A percentile compares a stretch with the other conserved stretches of the same genome.
phyloP scores from a whole-genome alignment of 2,888 invertebrate genomes.

The Eupsilia transversa region DNA sequence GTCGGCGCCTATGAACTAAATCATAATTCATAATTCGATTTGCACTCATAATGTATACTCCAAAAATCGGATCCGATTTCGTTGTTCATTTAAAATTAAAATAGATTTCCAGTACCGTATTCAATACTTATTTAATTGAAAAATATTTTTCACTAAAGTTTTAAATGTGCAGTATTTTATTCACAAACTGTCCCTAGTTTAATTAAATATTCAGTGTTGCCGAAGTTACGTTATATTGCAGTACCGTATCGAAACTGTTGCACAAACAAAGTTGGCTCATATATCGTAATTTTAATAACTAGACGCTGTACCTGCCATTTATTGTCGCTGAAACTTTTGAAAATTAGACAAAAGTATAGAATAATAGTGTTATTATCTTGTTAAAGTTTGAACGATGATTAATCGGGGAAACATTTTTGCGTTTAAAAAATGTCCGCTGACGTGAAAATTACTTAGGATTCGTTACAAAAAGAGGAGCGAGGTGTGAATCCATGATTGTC shows the following conservation, averaged over 20 bases:
- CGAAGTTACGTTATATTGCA: slow-evolving; percentile 43
- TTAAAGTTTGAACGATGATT: not conserved
- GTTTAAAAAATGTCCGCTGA: not conserved
- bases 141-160: slow-evolving; percentile 34
- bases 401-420: not conserved
- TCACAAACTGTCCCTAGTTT: slow-evolving; percentile 49
- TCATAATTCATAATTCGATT: slow-evolving; percentile 28
- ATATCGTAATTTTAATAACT: slow-evolving; percentile 57
- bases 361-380: not conserved
- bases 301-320: slow-evolving; percentile 38
- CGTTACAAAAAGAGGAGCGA: too few relatives aligned
- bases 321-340: slow-evolving; percentile 42
- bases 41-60: slow-evolving; percentile 18
- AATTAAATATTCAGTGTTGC: slow-evolving; percentile 58
- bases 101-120: not conserved
- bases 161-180: slow-evolving; percentile 44
- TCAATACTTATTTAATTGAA: slow-evolving; percentile 21
- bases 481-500: not conserved
- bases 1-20: too few relatives aligned
- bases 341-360: slow-evolving; percentile 26
- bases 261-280: slow-evolving; percentile 51
- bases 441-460: not conserved
- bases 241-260: slow-evolving; percentile 45
- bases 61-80: not conserved
- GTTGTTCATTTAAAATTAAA: slow-evolving; percentile 27